A percentile compares a stretch with the other conserved stretches of the same genome.
phyloP scores from a whole-genome alignment of 2,113 vertebrate genomes.

The zebrafish (Danio rerio) region GRCz12tu NC_133185.1:48566501-48567000 shows the following conservation, averaged over 20 bases:
- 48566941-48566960: not conserved
- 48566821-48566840: not conserved
- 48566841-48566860: not conserved
- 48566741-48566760: not conserved
- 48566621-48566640: constrained; percentile 20
- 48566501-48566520: no score
- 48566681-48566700: constrained; percentile 22
- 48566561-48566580: not conserved
- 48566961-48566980: not conserved
- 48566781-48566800: not conserved
- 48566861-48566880: not conserved
- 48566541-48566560: not conserved
- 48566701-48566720: constrained; percentile 27
- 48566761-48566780: not conserved
- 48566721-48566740: constrained; percentile 3
- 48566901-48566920: not conserved
- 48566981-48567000: no score
- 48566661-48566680: constrained; percentile 12
- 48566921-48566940: not conserved
- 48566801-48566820: not conserved
- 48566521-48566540: not conserved
- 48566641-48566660: constrained; percentile 22
- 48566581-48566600: constrained; percentile 10
- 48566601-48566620: constrained; percentile 9
- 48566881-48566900: not conserved